Evolutionary conservation across 2,113 vertebrate species (phyloP).

Genomic region (Hippocampus mohnikei): DNA sequence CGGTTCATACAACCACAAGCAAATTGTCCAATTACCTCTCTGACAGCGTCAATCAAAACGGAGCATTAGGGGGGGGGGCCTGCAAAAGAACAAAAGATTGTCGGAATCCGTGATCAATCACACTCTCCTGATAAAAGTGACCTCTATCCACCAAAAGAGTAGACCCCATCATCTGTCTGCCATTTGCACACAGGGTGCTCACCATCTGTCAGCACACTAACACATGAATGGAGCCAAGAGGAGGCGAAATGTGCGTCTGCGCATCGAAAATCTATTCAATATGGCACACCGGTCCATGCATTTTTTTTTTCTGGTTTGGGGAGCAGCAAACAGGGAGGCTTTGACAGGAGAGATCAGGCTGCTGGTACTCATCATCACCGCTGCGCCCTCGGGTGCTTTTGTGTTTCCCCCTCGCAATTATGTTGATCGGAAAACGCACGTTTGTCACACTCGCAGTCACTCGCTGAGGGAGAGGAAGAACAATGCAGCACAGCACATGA

Average conservation of each 20-base stretch:
- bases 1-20: neutral
- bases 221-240: constrained; percentile 46
- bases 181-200: constrained; percentile 34
- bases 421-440: constrained; percentile 19
- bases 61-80: neutral
- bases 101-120: neutral
- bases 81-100: neutral
- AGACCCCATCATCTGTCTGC: constrained; percentile 35
- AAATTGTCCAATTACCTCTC: neutral
- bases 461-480: constrained; percentile 33
- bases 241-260: constrained; percentile 39
- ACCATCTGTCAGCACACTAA: constrained; percentile 40
- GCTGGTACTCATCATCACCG: constrained; percentile 29
- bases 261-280: constrained; percentile 42
- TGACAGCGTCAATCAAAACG: neutral
- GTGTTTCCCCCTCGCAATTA: constrained; percentile 30
- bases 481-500: constrained; percentile 33
- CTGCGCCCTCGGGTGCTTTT: constrained; percentile 11
- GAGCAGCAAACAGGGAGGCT: constrained; percentile 24
- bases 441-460: constrained; percentile 28
- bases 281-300: constrained; percentile 40
- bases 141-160: constrained; percentile 22
- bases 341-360: constrained; percentile 45
- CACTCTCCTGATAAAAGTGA: constrained; percentile 12
- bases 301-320: neutral